These are phyloP conservation scores for Panulirus ornatus DNA, from an alignment of 1,140 invertebrate genomes.

Conservation along the genomic window DNA sequence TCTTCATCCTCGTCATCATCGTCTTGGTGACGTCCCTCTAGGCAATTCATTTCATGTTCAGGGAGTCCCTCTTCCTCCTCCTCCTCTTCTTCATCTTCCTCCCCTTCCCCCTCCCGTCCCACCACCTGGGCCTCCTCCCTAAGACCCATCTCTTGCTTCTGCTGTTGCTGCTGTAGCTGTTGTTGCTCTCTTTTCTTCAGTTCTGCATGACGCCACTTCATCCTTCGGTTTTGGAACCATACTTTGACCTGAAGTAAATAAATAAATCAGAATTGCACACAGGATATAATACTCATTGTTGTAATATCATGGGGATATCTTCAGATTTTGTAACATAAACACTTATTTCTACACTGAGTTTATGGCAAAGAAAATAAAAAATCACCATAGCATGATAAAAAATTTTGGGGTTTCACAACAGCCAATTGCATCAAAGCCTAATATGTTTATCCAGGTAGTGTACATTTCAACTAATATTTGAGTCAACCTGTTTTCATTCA, in stretches of 20 bases:
- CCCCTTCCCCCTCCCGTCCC: neutral
- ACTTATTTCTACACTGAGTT: no score
- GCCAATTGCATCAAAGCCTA: no score
- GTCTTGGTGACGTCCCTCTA: neutral
- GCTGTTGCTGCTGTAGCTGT: conserved; percentile 45
- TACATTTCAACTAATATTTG: no score
- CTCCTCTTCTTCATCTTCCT: neutral
- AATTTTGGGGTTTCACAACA: no score
- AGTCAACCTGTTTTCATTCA: no score
- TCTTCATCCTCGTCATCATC: conserved; percentile 30
- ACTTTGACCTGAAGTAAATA: conserved; percentile 86
- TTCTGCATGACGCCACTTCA: conserved; percentile 90
- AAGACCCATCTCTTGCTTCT: neutral
- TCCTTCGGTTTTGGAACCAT: conserved; percentile 95
- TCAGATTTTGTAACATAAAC: no score
- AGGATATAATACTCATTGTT: no score
- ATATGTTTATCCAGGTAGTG: no score
- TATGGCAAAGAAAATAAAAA: no score
- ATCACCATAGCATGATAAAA: no score
- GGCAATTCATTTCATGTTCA: neutral
- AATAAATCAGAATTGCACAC: no score
- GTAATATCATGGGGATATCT: no score
- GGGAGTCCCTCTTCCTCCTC: neutral
- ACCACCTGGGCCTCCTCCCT: neutral
- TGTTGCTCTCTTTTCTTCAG: conserved; percentile 65